Evolutionary conservation across 1,140 invertebrate genomes (phyloP).

Genomic region (Drosophila kepulauana): DNA sequence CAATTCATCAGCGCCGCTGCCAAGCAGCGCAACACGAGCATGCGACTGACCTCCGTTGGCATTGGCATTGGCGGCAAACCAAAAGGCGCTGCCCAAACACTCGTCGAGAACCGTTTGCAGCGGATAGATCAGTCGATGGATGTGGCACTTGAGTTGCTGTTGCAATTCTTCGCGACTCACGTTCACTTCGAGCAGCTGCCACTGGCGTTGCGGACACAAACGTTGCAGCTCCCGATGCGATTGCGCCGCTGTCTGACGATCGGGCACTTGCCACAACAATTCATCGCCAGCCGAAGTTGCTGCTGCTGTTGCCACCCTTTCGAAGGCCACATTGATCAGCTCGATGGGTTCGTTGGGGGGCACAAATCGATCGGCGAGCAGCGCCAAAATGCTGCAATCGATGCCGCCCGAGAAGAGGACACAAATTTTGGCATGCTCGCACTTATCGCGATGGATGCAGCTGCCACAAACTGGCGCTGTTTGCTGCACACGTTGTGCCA

Average conservation of each 20-base stretch:
- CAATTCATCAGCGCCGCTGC: constrained; percentile 98
- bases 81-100: constrained; percentile 96
- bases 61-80: constrained; percentile 93
- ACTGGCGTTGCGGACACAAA: constrained; percentile 89
- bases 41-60: constrained; percentile 87
- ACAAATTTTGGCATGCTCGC: constrained; percentile 91
- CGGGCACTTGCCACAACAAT: constrained; percentile 88
- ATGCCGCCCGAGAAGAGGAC: constrained; percentile 98
- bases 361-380: constrained; percentile 91
- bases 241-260: constrained; percentile 91
- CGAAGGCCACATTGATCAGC: constrained; percentile 98
- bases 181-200: constrained; percentile 90
- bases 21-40: constrained; percentile 84
- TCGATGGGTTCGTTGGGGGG: constrained; percentile 91
- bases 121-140: constrained; percentile 93
- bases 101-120: constrained; percentile 96
- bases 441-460: constrained; percentile 86
- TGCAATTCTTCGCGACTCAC: constrained; percentile 90
- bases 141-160: constrained; percentile 86
- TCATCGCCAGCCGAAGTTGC: constrained; percentile 13
- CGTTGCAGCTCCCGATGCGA: constrained; percentile 90
- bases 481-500: constrained; percentile 88
- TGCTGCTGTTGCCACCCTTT: constrained; percentile 84
- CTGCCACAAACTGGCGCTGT: constrained; percentile 89
- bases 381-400: constrained; percentile 95